phyloP scores from a whole-genome alignment of 2,888 invertebrate genomes.

The Lithophane socia region DNA sequence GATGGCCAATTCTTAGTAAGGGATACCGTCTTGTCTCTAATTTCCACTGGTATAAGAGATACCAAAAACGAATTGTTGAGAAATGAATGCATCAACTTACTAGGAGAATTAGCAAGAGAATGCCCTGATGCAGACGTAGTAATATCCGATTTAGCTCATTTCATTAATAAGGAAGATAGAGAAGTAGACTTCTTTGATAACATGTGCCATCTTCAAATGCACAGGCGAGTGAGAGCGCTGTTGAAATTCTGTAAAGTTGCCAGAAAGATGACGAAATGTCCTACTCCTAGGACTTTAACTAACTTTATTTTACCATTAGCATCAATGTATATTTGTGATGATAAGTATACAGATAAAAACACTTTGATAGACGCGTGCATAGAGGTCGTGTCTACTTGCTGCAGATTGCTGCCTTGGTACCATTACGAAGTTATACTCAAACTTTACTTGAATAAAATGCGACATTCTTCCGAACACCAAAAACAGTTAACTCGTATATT shows the following conservation, averaged over 20 bases:
- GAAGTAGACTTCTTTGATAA: slow-evolving; percentile 99
- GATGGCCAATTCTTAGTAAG: slow-evolving; percentile 93
- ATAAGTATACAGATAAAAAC: slow-evolving; percentile 94
- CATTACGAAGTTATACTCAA: slow-evolving; percentile 96
- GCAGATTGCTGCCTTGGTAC: slow-evolving; percentile 96
- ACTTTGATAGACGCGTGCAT: slow-evolving; percentile 96
- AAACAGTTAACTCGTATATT: slow-evolving; percentile 95
- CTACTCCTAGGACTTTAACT: slow-evolving; percentile 93
- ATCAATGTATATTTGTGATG: slow-evolving; percentile 94
- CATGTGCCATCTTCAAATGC: slow-evolving; percentile 96
- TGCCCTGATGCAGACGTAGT: slow-evolving; percentile 93
- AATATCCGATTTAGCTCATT: slow-evolving; percentile 92
- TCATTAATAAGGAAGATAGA: slow-evolving; percentile 93
- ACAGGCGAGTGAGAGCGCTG: slow-evolving; percentile 96
- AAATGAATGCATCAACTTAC: slow-evolving; percentile 94
- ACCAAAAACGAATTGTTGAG: slow-evolving; percentile 93
- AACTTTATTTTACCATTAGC: slow-evolving; percentile 96
- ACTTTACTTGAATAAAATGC: slow-evolving; percentile 94
- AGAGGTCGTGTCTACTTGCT: slow-evolving; percentile 94
- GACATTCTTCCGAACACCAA: slow-evolving; percentile 93
- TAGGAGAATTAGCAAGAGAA: slow-evolving; percentile 94
- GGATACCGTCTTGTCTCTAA: slow-evolving; percentile 93
- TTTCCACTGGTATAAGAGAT: slow-evolving; percentile 93
- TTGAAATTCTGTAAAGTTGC: slow-evolving; percentile 93
- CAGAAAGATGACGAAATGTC: slow-evolving; percentile 91